Evolutionary conservation across 2,113 vertebrate species (phyloP).

Genomic region (Lepus timidus): DNA sequence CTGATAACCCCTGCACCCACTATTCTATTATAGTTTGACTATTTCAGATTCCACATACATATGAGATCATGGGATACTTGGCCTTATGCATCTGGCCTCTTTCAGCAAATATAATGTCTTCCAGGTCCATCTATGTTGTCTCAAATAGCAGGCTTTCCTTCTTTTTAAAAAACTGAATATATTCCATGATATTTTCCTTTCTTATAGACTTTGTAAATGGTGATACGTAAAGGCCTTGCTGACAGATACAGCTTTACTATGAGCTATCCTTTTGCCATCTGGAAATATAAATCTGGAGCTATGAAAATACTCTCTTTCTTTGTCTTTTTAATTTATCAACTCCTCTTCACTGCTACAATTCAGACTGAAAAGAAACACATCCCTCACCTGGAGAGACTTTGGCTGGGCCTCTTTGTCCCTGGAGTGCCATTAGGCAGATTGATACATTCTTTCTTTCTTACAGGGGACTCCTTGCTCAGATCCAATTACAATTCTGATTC

Average conservation of each 20-base stretch:
- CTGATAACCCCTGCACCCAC: background rate
- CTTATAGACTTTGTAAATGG: background rate
- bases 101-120: background rate
- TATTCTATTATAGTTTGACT: background rate
- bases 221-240: background rate
- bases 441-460: slow-evolving; percentile 35
- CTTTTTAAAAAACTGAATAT: background rate
- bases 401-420: background rate
- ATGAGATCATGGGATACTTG: background rate
- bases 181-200: background rate
- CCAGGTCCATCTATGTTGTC: background rate
- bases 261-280: background rate
- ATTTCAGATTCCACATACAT: background rate
- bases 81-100: background rate
- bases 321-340: slow-evolving; percentile 22
- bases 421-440: background rate
- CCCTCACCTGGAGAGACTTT: background rate
- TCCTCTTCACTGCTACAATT: background rate
- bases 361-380: background rate
- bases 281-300: background rate
- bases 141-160: background rate
- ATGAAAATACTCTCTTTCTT: slow-evolving; percentile 8
- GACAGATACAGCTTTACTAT: background rate
- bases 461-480: background rate
- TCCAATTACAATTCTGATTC: slow-evolving; percentile 16